These are phyloP conservation scores for Cranoglanis bouderius DNA, from an alignment of 2,113 vertebrate genomes.

Conservation along the genomic window DNA sequence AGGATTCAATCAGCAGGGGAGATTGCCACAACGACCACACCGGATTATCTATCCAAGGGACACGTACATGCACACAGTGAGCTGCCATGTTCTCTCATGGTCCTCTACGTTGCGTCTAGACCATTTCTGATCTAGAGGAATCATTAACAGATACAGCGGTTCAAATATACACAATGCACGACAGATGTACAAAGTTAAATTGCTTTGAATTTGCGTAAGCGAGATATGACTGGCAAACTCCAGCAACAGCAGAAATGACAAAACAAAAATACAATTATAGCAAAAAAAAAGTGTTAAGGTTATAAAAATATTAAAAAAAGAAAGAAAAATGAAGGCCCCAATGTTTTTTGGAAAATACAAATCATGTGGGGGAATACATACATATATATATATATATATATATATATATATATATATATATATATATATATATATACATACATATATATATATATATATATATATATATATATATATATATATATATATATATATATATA, in stretches of 20 bases:
- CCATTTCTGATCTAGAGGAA: not conserved
- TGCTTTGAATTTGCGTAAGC: not conserved
- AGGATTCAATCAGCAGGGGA: not conserved
- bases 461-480: too few relatives aligned
- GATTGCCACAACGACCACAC: not conserved
- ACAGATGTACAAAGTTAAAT: not conserved
- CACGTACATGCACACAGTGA: not conserved
- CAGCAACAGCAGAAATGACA: not conserved
- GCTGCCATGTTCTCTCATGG: not conserved
- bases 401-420: too few relatives aligned
- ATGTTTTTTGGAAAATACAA: not conserved
- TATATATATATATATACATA: too few relatives aligned
- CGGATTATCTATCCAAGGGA: not conserved
- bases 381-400: too few relatives aligned
- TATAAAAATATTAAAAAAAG: not conserved
- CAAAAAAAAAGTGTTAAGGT: not conserved
- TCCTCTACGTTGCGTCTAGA: not conserved
- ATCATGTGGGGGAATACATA: too few relatives aligned
- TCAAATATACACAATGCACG: not conserved
- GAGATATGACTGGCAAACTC: not conserved
- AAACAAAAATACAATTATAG: not conserved
- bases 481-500: too few relatives aligned
- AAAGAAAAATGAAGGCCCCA: not conserved
- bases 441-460: too few relatives aligned
- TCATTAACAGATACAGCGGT: not conserved